phyloP scores from a whole-genome alignment of 1,140 invertebrate species.

The Amphibalanus amphitrite region DNA sequence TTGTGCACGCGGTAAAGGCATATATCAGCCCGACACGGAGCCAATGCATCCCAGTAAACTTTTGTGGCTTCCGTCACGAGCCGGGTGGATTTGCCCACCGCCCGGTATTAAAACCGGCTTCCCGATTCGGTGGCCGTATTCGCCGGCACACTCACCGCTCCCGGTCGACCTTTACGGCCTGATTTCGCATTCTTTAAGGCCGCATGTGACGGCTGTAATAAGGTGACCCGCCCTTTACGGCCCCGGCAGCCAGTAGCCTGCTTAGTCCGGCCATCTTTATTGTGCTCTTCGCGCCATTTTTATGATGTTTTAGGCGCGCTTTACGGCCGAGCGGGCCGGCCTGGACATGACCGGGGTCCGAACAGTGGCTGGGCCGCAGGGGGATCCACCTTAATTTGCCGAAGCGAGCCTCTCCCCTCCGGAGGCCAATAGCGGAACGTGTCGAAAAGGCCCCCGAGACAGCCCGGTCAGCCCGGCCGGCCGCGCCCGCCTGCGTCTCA shows the following conservation, averaged over 20 bases:
- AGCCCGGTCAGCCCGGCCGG: too few species aligned
- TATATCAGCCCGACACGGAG: not conserved
- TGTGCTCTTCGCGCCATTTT: not conserved
- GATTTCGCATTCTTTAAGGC: not conserved
- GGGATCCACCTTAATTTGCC: not conserved
- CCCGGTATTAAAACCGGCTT: not conserved
- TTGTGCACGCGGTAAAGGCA: not conserved
- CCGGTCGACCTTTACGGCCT: not conserved
- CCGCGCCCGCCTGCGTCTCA: too few species aligned
- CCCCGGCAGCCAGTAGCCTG: not conserved
- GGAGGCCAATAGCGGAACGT: not conserved
- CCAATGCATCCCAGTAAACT: not conserved
- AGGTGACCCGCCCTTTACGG: not conserved
- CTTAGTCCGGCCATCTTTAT: not conserved
- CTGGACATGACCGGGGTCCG: not conserved
- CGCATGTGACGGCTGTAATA: not conserved
- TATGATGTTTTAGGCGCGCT: not conserved
- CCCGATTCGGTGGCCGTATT: not conserved
- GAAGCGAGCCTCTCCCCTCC: too few species aligned
- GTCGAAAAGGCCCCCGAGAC: not conserved
- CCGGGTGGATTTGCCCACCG: not conserved
- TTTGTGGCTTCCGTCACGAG: not conserved
- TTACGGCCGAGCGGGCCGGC: not conserved
- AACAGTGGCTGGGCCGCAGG: not conserved
- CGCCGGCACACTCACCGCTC: not conserved